Evolutionary conservation across 2,797 vertebrate species (phyloP), one percentile per base, ranked within the genome.

Genomic region (Acanthurus lineatus): DNA sequence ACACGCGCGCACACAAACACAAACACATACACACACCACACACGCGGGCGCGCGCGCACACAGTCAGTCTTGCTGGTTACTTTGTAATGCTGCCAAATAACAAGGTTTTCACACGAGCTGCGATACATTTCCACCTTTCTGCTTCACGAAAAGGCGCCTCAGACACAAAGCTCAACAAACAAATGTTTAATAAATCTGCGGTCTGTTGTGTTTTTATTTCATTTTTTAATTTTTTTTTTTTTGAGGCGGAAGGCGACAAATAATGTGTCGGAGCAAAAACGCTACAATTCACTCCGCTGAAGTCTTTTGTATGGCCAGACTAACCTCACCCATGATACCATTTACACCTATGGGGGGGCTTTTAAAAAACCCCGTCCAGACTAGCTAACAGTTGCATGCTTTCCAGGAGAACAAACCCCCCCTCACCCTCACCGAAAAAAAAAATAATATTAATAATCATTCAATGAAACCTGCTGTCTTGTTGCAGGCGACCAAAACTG

Each of bases 291-390:
- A 62, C 45, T 54, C 59, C 76, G 16, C 63, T 60, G 74, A 76
- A 79, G 87, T 91, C 91, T 90, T 91, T 93, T 91, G 88, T 91
- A 82, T 25, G 74, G 38, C 42, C 79, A 70, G 51, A 73, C 85
- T 79, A 91, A 91, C 91, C 93, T 93, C 93, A 92, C 91, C 92
- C 93, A 83, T 87, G 88, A 75, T 59, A 83, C 71, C 78, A 69
- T 82, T 77, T 86, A 70, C 85, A 90, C 87, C 89, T 86, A 85
- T 58, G 67, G 69, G 64, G 60, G 57, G 40, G 22, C 14, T 82
- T 87, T 20, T 20, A 60, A 57, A 19, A 66, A 57, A 7, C 44
- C 45, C 22, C 22, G 22, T 66, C 5, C 65, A 68, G 51, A 70
- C 35, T 1, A 62, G 63, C 66, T 22, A 79, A 73, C 79, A 71